Conservation (phyloP, 1,140 invertebrate genomes). For the Drosophila cardini region DNA sequence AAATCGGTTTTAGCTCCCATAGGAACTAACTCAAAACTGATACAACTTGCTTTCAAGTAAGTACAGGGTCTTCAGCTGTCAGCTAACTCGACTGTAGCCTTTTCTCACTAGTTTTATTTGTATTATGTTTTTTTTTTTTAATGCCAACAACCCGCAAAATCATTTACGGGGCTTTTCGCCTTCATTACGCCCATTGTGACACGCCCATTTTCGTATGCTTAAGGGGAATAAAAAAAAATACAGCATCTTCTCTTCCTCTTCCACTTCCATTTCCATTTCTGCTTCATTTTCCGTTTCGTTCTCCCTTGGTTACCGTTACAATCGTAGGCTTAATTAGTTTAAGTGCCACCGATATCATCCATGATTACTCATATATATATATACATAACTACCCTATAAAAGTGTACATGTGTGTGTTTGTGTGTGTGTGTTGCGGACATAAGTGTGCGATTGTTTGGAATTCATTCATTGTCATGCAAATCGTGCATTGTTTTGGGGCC, state of each 20-base stretch:
- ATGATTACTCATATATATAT: not conserved
- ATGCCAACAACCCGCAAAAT: slow-evolving; percentile 47
- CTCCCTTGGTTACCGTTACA: slow-evolving; percentile 24
- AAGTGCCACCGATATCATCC: slow-evolving; percentile 39
- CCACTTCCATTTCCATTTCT: not conserved
- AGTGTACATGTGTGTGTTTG: not conserved
- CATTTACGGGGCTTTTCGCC: slow-evolving; percentile 48
- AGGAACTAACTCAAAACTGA: too few species aligned
- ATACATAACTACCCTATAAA: not conserved
- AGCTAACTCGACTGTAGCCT: too few species aligned
- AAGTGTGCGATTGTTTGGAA: slow-evolving; percentile 34
- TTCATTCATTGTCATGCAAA: slow-evolving; percentile 11
- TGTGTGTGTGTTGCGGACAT: not conserved
- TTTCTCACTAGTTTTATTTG: too few species aligned
- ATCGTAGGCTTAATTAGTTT: slow-evolving; percentile 54
- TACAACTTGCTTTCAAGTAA: too few species aligned
- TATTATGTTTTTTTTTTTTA: slow-evolving; percentile 2
- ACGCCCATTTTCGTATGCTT: not conserved
- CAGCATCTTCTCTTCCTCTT: not conserved
- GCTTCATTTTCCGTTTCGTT: not conserved
- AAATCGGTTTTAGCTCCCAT: too few species aligned
- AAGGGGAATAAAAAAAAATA: not conserved
- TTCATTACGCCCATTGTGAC: slow-evolving; percentile 22
- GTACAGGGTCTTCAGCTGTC: too few species aligned
- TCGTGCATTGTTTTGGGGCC: slow-evolving; percentile 1